Evolutionary conservation across 2,113 vertebrate species (phyloP).

Genomic region (Hippopotamus amphibius): DNA sequence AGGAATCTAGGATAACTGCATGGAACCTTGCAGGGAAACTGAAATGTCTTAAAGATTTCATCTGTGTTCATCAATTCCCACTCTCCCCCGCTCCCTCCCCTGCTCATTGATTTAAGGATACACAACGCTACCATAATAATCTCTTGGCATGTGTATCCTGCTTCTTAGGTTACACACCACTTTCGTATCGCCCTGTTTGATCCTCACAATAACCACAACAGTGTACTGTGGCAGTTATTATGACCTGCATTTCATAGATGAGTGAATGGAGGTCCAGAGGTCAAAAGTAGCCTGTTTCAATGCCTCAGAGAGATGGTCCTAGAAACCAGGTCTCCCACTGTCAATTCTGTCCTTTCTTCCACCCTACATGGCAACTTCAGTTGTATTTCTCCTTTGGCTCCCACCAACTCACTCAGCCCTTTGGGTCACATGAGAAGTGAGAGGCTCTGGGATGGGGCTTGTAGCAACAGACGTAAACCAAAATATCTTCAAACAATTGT

Average conservation of each 20-base stretch:
- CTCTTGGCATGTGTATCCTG: background rate
- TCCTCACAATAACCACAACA: background rate
- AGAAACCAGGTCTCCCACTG: background rate
- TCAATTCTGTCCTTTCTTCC: background rate
- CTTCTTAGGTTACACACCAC: slow-evolving; percentile 58
- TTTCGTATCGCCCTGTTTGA: slow-evolving; percentile 10
- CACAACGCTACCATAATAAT: background rate
- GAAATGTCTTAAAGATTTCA: slow-evolving; percentile 53
- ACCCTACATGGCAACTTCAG: background rate
- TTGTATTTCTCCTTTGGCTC: slow-evolving; percentile 1
- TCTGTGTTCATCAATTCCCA: slow-evolving; percentile 19
- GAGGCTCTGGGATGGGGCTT: background rate
- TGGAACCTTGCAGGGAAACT: background rate
- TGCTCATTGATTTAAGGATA: slow-evolving; percentile 19
- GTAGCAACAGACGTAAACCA: slow-evolving; percentile 22
- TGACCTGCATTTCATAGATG: slow-evolving; percentile 8
- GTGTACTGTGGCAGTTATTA: slow-evolving; percentile 47
- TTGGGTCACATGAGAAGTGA: slow-evolving; percentile 23
- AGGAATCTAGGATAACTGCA: background rate
- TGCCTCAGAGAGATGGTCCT: slow-evolving; percentile 11
- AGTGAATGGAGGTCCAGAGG: background rate
- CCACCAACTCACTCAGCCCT: background rate
- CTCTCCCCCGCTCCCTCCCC: background rate
- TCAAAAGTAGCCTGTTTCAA: background rate
- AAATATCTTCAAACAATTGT: slow-evolving; percentile 23